These are phyloP conservation scores for Campylomormyrus numenius DNA, from an alignment of 2,113 vertebrate genomes.

Conservation along the genomic window DNA sequence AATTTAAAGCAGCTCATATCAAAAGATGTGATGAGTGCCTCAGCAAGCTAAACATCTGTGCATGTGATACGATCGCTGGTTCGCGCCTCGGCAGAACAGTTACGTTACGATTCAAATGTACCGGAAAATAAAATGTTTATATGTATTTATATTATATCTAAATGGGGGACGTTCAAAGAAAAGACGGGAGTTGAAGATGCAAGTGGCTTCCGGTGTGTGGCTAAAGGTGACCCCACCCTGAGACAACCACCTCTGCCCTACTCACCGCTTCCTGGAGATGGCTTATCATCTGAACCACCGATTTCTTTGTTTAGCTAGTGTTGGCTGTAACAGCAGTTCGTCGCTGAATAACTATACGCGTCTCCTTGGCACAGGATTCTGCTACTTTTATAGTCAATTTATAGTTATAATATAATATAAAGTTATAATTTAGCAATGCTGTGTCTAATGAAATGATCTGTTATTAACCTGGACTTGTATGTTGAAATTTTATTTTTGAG, in stretches of 20 bases:
- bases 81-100: no score
- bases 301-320: not conserved
- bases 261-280: not conserved
- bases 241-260: not conserved
- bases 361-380: not conserved
- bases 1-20: slow-evolving; percentile 13
- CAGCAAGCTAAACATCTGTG: no score
- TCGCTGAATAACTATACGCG: not conserved
- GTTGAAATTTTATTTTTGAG: not conserved
- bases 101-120: no score
- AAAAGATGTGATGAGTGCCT: not conserved
- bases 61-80: no score
- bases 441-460: not conserved
- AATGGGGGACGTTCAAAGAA: slow-evolving; percentile 25
- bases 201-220: no score
- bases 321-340: not conserved
- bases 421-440: not conserved
- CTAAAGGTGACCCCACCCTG: not conserved
- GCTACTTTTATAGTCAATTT: not conserved
- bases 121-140: no score
- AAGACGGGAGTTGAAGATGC: not conserved
- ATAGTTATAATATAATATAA: no score
- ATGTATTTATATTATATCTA: no score
- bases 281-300: not conserved
- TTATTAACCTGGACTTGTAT: not conserved